These are phyloP conservation scores for Anhinga rufa DNA, from an alignment of 2,113 vertebrate genomes.

Conservation along the genomic window DNA sequence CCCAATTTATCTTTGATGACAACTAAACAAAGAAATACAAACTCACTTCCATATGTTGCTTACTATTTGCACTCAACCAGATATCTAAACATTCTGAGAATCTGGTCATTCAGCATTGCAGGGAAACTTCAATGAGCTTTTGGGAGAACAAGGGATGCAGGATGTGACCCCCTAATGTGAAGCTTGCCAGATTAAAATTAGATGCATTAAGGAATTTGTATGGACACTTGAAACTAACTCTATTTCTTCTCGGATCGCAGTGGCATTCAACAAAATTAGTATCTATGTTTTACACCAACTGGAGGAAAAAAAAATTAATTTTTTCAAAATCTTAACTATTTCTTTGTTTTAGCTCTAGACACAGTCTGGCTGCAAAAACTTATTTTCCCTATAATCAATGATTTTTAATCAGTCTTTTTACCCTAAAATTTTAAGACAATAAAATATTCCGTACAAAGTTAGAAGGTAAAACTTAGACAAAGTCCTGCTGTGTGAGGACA, in stretches of 20 bases:
- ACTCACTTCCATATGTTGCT: slow-evolving; percentile 10
- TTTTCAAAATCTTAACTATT: not conserved
- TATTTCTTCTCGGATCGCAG: not conserved
- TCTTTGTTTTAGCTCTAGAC: not conserved
- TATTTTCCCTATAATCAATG: not conserved
- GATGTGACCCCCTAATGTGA: not conserved
- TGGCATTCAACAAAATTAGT: not conserved
- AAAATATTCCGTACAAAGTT: not conserved
- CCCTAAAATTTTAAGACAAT: not conserved
- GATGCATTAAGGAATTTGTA: not conserved
- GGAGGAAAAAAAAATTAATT: not conserved
- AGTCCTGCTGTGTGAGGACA: not conserved
- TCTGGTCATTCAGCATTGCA: not conserved
- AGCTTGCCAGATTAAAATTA: not conserved
- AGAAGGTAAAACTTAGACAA: not conserved
- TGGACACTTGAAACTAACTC: not conserved
- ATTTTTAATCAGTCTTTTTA: not conserved
- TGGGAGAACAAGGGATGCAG: not conserved
- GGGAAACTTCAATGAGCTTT: not conserved
- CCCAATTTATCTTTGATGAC: slow-evolving; percentile 32
- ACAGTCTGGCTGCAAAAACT: not conserved
- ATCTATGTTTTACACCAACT: not conserved
- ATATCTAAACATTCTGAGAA: slow-evolving; percentile 2
- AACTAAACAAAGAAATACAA: slow-evolving; percentile 14
- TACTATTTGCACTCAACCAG: not conserved